These are phyloP conservation scores for Aptenodytes patagonicus DNA, from an alignment of 2,113 vertebrate genomes.

Conservation along the genomic window DNA sequence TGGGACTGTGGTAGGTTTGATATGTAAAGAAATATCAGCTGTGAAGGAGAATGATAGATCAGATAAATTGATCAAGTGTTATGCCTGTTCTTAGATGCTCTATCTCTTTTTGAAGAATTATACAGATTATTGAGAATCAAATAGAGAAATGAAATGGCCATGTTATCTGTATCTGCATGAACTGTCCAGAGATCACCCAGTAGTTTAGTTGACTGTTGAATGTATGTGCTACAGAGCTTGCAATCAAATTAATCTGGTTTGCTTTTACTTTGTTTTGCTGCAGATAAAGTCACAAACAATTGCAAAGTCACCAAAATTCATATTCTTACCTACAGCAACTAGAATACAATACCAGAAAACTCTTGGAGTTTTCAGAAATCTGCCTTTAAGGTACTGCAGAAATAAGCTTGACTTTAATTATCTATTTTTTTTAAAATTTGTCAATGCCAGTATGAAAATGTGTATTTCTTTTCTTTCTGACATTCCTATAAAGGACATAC, in stretches of 20 bases:
- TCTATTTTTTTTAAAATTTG: neutral
- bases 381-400: neutral
- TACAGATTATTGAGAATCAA: neutral
- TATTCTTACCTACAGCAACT: neutral
- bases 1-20: neutral
- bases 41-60: neutral
- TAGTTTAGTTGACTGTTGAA: neutral
- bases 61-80: neutral
- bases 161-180: neutral
- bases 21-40: neutral
- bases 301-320: neutral
- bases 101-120: neutral
- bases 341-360: neutral
- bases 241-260: neutral
- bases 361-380: neutral
- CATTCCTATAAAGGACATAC: neutral
- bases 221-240: accelerated
- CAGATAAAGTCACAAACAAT: neutral
- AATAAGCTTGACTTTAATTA: neutral
- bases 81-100: neutral
- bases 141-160: neutral
- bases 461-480: neutral
- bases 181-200: neutral
- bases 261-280: neutral
- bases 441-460: neutral